phyloP scores from a whole-genome alignment of 2,113 vertebrate species.

The Meriones unguiculatus region DNA sequence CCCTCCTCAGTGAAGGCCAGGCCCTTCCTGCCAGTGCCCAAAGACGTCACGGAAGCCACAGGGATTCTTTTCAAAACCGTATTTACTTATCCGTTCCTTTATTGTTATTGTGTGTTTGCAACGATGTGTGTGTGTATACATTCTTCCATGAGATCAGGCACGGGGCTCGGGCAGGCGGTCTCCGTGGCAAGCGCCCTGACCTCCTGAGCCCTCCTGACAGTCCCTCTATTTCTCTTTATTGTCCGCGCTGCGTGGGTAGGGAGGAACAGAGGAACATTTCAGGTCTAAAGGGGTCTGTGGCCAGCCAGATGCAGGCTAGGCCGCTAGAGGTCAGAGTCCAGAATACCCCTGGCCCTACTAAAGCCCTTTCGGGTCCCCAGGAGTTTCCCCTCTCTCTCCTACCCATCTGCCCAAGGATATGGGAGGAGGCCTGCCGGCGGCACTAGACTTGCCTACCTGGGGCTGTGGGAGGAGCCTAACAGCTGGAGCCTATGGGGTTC shows the following conservation, averaged over 20 bases:
- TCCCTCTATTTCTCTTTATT: conserved; percentile 38
- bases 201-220: too few species aligned
- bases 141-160: not conserved
- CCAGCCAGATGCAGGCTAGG: not conserved
- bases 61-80: not conserved
- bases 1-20: not conserved
- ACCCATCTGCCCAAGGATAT: not conserved
- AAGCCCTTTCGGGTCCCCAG: not conserved
- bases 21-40: not conserved
- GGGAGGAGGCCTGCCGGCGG: not conserved
- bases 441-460: conserved; percentile 25
- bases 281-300: not conserved
- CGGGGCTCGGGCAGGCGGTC: not conserved
- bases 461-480: not conserved
- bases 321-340: not conserved
- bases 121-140: not conserved
- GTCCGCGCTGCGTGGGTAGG: not conserved
- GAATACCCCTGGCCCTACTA: not conserved
- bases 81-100: not conserved
- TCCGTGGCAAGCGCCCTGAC: not conserved
- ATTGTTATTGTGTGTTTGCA: not conserved
- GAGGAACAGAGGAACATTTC: not conserved
- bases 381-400: not conserved
- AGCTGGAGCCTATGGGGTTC: not conserved
- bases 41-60: not conserved